A percentile compares a stretch with the other conserved stretches of the same genome.
These are phyloP conservation scores for Sceliomorpha sp. DNA, from an alignment of 2,888 invertebrate genomes.

Conservation along the genomic window DNA sequence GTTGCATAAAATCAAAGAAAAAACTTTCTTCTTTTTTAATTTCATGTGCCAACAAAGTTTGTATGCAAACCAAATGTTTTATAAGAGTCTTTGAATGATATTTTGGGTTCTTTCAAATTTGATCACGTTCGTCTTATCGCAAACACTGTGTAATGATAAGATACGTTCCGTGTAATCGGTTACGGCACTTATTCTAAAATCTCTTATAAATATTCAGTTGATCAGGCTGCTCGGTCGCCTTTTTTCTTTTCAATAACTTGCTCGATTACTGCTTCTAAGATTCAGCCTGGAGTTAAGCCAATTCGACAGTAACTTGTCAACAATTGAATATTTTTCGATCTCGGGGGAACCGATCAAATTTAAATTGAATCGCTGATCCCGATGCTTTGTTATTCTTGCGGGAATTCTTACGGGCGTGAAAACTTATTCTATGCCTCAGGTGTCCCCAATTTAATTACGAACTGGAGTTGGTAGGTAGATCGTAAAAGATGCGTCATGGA, in stretches of 20 bases:
- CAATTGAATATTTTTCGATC: conserved; percentile 31
- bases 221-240: conserved; percentile 13
- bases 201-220: conserved; percentile 29
- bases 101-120: too few relatives aligned
- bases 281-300: conserved; percentile 23
- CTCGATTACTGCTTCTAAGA: conserved; percentile 33
- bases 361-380: conserved; percentile 17
- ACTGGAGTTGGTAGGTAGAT: not conserved
- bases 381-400: conserved; percentile 18
- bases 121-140: too few relatives aligned
- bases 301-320: conserved; percentile 31
- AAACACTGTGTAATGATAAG: not conserved
- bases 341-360: conserved; percentile 18
- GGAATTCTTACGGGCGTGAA: conserved; percentile 6
- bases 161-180: not conserved
- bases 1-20: too few relatives aligned
- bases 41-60: too few relatives aligned
- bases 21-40: too few relatives aligned
- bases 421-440: conserved; percentile 7
- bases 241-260: conserved; percentile 26
- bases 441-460: not conserved
- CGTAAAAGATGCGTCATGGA: not conserved
- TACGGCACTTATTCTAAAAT: conserved; percentile 9
- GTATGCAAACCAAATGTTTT: too few relatives aligned
- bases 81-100: too few relatives aligned